Evolutionary conservation across 2,797 vertebrate genomes (phyloP).

Genomic region (Thaleichthys pacificus): DNA sequence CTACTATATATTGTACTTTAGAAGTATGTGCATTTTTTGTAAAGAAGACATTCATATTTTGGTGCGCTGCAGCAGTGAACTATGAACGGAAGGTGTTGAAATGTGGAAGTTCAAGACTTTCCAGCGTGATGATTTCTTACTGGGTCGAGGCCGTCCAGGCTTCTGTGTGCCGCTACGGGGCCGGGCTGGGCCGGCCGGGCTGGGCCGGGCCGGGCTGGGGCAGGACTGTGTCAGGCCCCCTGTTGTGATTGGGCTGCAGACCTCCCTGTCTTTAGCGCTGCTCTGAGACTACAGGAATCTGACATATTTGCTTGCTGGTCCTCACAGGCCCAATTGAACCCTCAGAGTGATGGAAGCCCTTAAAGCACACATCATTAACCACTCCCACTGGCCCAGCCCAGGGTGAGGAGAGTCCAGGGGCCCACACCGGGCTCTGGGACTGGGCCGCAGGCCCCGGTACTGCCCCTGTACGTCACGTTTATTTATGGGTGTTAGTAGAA

Average conservation of each 20-base stretch:
- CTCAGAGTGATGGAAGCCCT: constrained; percentile 30
- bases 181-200: neutral
- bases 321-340: constrained; percentile 26
- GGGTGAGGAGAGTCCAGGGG: constrained; percentile 19
- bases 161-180: neutral
- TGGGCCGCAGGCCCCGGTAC: neutral
- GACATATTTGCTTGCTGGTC: constrained; percentile 26
- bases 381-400: constrained; percentile 10
- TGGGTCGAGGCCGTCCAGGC: neutral
- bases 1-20: no score
- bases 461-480: neutral
- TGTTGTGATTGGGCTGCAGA: constrained; percentile 4
- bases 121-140: neutral
- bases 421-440: constrained; percentile 25
- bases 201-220: neutral
- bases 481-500: constrained; percentile 29
- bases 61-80: neutral
- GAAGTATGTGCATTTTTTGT: no score
- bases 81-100: constrained; percentile 5
- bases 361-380: constrained; percentile 41
- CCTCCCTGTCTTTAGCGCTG: constrained; percentile 18
- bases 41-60: neutral
- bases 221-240: neutral
- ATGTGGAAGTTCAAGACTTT: constrained; percentile 15
- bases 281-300: constrained; percentile 40